Evolutionary conservation across 2,888 invertebrate species (phyloP).

Genomic region (Xiphydria camelus): DNA sequence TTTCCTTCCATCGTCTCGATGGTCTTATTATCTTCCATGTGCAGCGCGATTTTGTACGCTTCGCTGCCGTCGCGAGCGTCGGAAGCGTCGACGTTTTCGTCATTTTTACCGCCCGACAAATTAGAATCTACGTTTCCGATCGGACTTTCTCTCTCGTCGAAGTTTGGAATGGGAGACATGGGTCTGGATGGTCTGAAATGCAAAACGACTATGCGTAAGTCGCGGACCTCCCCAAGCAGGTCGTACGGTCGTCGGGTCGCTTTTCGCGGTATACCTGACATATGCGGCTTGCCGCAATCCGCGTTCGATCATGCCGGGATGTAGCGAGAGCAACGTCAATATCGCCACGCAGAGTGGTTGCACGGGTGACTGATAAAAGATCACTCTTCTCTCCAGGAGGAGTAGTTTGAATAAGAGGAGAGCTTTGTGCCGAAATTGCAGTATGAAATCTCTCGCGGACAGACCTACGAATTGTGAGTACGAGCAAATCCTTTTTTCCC

Average conservation of each 20-base stretch:
- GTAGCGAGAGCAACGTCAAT: slow-evolving; percentile 84
- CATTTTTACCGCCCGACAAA: slow-evolving; percentile 22
- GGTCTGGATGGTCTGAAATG: slow-evolving; percentile 67
- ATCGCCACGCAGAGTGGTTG: slow-evolving; percentile 85
- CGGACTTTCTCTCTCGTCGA: slow-evolving; percentile 57
- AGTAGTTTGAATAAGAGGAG: slow-evolving; percentile 90
- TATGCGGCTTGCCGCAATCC: slow-evolving; percentile 84
- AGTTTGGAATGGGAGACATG: slow-evolving; percentile 74
- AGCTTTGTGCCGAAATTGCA: slow-evolving; percentile 89
- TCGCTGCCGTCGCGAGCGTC: slow-evolving; percentile 36
- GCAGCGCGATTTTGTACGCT: slow-evolving; percentile 33
- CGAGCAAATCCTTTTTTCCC: too few relatives aligned
- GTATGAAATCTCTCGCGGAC: slow-evolving; percentile 78
- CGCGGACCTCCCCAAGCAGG: too few relatives aligned
- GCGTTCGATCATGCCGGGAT: slow-evolving; percentile 86
- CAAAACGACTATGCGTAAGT: too few relatives aligned
- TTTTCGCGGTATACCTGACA: slow-evolving; percentile 65
- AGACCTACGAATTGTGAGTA: slow-evolving; percentile 70
- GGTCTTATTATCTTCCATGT: slow-evolving; percentile 45
- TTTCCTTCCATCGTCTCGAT: slow-evolving; percentile 50
- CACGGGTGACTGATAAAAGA: slow-evolving; percentile 93
- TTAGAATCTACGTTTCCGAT: slow-evolving; percentile 30
- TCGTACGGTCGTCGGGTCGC: not conserved
- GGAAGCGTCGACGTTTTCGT: too few relatives aligned
- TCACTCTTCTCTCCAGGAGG: slow-evolving; percentile 83